Conservation (phyloP, 2,888 invertebrate genomes). For the Halictus quadricinctus region DNA sequence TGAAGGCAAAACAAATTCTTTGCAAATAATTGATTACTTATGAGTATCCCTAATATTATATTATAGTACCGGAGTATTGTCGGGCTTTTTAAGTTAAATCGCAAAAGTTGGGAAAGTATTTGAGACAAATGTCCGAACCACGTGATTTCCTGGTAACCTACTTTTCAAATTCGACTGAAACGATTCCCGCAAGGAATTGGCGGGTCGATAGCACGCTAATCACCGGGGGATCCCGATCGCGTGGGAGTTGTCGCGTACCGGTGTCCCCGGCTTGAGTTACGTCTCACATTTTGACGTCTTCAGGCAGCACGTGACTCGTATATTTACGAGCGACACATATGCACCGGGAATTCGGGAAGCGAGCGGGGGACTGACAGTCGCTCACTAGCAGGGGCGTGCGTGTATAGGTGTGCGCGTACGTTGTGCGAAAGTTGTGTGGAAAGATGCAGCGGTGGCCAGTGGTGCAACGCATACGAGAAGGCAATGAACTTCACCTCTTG, state of each 20-base stretch:
- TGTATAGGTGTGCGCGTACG: conserved; percentile 33
- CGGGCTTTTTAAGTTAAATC: no score
- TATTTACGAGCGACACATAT: conserved; percentile 78
- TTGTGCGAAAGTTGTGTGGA: conserved; percentile 44
- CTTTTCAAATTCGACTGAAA: background rate
- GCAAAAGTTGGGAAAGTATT: no score
- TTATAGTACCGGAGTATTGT: no score
- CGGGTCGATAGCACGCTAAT: conserved; percentile 25
- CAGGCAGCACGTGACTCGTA: conserved; percentile 79
- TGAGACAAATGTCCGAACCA: no score
- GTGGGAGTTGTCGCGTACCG: conserved; percentile 61
- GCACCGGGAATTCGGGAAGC: conserved; percentile 45
- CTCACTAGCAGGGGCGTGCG: conserved; percentile 20
- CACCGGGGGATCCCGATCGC: conserved; percentile 39
- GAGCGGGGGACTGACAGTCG: conserved; percentile 34
- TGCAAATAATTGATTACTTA: no score
- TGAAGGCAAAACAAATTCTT: no score
- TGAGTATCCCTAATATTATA: no score
- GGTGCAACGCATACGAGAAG: conserved; percentile 73
- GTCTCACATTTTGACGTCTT: conserved; percentile 77
- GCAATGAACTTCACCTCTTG: conserved; percentile 82
- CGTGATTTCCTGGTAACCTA: background rate
- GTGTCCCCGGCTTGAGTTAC: conserved; percentile 57
- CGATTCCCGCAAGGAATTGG: background rate
- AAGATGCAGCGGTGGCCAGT: conserved; percentile 58